Evolutionary conservation across 1,140 invertebrate genomes (phyloP).

Genomic region (Zophobas morio): DNA sequence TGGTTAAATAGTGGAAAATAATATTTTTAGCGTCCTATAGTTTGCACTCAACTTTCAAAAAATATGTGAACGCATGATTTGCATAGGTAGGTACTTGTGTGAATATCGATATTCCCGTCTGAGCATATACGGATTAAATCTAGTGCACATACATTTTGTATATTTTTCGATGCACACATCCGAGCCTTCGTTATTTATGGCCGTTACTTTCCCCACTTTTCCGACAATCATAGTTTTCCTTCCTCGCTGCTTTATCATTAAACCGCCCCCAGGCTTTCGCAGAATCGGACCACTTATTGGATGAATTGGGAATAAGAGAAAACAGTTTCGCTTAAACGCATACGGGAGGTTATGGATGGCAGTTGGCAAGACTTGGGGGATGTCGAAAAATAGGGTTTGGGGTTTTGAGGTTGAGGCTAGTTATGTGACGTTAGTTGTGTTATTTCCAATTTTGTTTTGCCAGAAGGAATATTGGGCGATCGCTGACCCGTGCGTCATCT

Average conservation of each 20-base stretch:
- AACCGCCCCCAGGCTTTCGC: constrained; percentile 55
- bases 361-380: not conserved
- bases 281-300: constrained; percentile 48
- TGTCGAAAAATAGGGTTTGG: not conserved
- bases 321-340: not conserved
- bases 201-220: constrained; percentile 62
- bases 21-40: no score
- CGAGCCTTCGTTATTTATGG: constrained; percentile 58
- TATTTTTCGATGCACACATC: not conserved
- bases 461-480: not conserved
- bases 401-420: no score
- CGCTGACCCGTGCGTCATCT: constrained; percentile 8
- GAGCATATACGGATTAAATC: no score
- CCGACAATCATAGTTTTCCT: constrained; percentile 64
- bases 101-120: no score
- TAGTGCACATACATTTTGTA: no score
- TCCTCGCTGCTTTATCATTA: constrained; percentile 57
- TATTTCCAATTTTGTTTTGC: not conserved
- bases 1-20: no score
- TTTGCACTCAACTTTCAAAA: no score
- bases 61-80: no score
- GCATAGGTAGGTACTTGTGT: no score
- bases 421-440: not conserved
- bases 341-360: not conserved
- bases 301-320: constrained; percentile 29